Evolutionary conservation across 2,888 invertebrate species (phyloP), one percentile per base, ranked within the genome.

Genomic region (Parascotia fuliginaria): DNA sequence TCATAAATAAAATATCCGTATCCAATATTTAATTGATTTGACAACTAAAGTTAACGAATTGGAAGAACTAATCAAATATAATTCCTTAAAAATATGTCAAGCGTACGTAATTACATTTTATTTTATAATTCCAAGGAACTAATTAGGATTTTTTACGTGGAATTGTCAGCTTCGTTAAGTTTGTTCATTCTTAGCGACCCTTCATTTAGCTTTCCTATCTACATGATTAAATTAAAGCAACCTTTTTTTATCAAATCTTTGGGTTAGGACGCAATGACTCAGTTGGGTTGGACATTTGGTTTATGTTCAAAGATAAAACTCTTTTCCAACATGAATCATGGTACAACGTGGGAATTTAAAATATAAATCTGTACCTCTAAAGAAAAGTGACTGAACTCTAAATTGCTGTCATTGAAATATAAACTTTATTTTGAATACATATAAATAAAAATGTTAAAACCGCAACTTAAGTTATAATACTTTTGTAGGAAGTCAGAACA

Each of bases 271-370:
- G 50, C 48, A 47, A 60, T 70, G 67, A 67, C 46, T 70, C 63
- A 70, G 34, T 47, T 48, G 44, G 28, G 33, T n/a, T 34, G 40
- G 51, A 51, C 54, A 48, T 28, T 40, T 14, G 22, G 43, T 57
- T 60, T 55, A 60, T 41, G 43, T 61, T 49, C 34, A 55, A 48
- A 60, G 38, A 57, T 66, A 60, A 65, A 55, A 49, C 45, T 55
- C 37, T 66, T 59, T 45, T 52, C 27, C 13, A 12, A 50, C 41
- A 40, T 64, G 64, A 70, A 58, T 70, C 64, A 70, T 54, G 55
- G 53, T 63, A 38, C 50, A 58, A 52, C 52, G 52, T 57, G 60
- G 46, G 53, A 54, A 63, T 51, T 45, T 49, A 40, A 60, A 42
- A 55, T 56, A 57, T 44, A 55, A 47, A 51, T 45, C 39, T 24